These are phyloP conservation scores for Druon quercuslanigerum DNA, from an alignment of 1,140 invertebrate genomes.

Conservation along the genomic window DNA sequence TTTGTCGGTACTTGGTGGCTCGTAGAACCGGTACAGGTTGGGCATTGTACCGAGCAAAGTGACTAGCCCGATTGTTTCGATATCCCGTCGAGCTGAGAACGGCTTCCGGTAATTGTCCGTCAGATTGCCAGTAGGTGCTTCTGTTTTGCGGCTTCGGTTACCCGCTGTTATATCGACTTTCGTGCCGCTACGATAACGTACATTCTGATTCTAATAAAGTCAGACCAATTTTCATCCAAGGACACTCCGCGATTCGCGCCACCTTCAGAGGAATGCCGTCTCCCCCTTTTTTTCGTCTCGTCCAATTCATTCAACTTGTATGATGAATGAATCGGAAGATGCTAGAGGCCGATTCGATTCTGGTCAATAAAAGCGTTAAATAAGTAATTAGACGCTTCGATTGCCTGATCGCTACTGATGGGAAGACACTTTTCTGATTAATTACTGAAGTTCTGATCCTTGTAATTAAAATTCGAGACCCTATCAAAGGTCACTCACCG, in stretches of 20 bases:
- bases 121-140: conserved; percentile 44
- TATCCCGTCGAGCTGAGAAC: conserved; percentile 53
- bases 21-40: conserved; percentile 17
- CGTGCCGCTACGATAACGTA: not conserved
- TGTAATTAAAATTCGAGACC: no score
- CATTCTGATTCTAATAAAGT: no score
- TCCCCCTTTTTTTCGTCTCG: conserved; percentile 41
- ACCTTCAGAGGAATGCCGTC: conserved; percentile 41
- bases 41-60: conserved; percentile 37
- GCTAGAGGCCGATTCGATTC: not conserved
- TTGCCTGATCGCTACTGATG: no score
- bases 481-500: no score
- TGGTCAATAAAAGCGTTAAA: no score
- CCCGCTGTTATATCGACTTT: conserved; percentile 39
- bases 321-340: not conserved
- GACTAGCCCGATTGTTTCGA: conserved; percentile 54
- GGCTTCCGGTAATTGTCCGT: conserved; percentile 57
- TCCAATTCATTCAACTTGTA: no score
- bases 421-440: no score
- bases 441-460: no score
- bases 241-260: conserved; percentile 46
- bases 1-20: conserved; percentile 24
- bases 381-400: no score
- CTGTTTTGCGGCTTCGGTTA: conserved; percentile 38
- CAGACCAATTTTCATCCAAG: conserved; percentile 43